phyloP scores from a whole-genome alignment of 1,140 invertebrate genomes.

The Drosophila miranda region DNA sequence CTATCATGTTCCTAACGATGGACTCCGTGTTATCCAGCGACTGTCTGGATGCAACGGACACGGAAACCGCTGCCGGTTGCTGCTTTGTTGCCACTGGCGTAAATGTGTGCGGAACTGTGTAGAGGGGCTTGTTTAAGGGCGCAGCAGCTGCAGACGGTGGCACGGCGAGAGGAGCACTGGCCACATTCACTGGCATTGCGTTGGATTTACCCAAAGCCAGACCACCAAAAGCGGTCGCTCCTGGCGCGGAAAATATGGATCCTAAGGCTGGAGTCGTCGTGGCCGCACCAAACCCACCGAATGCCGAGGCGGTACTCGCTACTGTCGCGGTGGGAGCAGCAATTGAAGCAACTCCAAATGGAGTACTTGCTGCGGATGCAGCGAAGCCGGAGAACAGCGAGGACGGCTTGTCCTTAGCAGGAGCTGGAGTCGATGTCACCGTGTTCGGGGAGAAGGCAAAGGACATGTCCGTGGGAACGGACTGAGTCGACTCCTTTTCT shows the following conservation, averaged over 20 bases:
- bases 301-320: slow-evolving; percentile 26
- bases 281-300: slow-evolving; percentile 32
- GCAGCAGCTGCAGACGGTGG: neutral
- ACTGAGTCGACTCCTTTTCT: neutral
- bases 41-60: neutral
- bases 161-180: neutral
- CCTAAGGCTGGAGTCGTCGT: neutral
- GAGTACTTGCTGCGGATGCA: slow-evolving; percentile 23
- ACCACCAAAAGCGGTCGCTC: slow-evolving; percentile 2
- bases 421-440: slow-evolving; percentile 68
- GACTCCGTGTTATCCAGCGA: slow-evolving; percentile 49
- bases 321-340: slow-evolving; percentile 13
- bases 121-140: slow-evolving; percentile 55
- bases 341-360: slow-evolving; percentile 24
- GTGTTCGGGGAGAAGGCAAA: slow-evolving; percentile 65
- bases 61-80: neutral
- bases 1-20: slow-evolving; percentile 74
- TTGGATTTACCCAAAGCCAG: slow-evolving; percentile 13
- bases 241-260: slow-evolving; percentile 21
- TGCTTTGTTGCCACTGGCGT: slow-evolving; percentile 40
- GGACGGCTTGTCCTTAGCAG: slow-evolving; percentile 53
- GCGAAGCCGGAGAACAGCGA: slow-evolving; percentile 61
- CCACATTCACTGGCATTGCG: no score
- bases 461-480: slow-evolving; percentile 49
- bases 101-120: slow-evolving; percentile 68